These are phyloP conservation scores for Helicolenus hilgendorfi DNA, from an alignment of 2,797 vertebrate genomes.

Conservation along the genomic window DNA sequence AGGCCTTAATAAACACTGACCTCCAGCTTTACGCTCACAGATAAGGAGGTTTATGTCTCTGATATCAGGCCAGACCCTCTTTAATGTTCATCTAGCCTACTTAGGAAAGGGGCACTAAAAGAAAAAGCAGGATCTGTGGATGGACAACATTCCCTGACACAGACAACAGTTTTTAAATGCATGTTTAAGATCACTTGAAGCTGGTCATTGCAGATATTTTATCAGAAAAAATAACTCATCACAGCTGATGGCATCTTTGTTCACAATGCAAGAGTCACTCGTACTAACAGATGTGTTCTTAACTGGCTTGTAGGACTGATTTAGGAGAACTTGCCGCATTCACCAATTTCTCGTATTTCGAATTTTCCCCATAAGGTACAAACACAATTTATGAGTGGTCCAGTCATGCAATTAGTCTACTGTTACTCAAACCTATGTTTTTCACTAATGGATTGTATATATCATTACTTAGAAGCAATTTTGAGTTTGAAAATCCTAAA, in stretches of 20 bases:
- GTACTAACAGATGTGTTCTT: too few relatives aligned
- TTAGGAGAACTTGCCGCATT: too few relatives aligned
- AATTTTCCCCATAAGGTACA: too few relatives aligned
- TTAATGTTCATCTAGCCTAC: background rate
- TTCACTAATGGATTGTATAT: too few relatives aligned
- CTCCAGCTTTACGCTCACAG: constrained; percentile 8
- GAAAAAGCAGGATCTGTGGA: background rate
- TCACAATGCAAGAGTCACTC: background rate
- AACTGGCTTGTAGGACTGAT: too few relatives aligned
- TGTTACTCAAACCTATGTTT: too few relatives aligned
- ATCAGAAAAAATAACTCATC: background rate
- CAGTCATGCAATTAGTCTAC: too few relatives aligned
- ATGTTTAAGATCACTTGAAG: background rate
- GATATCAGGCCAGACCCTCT: constrained; percentile 7
- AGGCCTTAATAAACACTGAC: constrained; percentile 30
- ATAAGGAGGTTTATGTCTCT: constrained; percentile 34
- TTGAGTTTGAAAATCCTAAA: too few relatives aligned
- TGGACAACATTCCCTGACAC: background rate
- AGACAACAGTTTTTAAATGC: background rate
- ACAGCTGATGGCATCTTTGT: background rate
- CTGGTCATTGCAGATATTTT: background rate
- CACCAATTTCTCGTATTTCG: background rate
- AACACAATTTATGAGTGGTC: too few relatives aligned
- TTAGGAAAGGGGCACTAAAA: background rate
- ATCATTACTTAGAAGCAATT: too few relatives aligned